A percentile compares a stretch with the other conserved stretches of the same genome.
phyloP scores from a whole-genome alignment of 2,888 invertebrate species.

The Vanessa cardui region DNA sequence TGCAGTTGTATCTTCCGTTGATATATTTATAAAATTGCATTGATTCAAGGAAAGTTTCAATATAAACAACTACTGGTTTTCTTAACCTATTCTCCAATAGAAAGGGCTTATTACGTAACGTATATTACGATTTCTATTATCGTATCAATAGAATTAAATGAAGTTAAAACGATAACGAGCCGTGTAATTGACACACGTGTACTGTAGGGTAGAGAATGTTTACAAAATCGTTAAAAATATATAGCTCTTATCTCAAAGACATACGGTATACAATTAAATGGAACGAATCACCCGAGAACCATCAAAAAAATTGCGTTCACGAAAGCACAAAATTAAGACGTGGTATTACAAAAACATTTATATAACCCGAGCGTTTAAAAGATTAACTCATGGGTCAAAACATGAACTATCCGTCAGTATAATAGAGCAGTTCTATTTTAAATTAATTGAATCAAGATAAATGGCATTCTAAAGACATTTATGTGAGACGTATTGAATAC shows the following conservation, averaged over 20 bases:
- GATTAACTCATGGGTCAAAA: slow-evolving; percentile 5
- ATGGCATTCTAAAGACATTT: not conserved
- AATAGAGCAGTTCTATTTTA: not conserved
- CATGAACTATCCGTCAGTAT: not conserved
- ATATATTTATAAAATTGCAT: slow-evolving; percentile 25
- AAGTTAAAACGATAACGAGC: slow-evolving; percentile 45
- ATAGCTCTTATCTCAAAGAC: slow-evolving; percentile 4
- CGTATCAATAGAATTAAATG: slow-evolving; percentile 44
- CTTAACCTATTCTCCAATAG: slow-evolving; percentile 34
- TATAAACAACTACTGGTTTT: slow-evolving; percentile 31
- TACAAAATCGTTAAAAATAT: not conserved
- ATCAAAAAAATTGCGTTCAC: not conserved
- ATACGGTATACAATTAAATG: slow-evolving; percentile 23
- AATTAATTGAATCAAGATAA: not conserved
- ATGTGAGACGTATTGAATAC: not conserved
- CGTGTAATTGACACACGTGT: slow-evolving; percentile 40
- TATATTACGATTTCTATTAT: slow-evolving; percentile 44
- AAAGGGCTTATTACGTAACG: slow-evolving; percentile 49
- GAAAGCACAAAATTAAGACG: slow-evolving; percentile 1
- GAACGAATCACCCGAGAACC: not conserved
- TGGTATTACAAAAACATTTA: not conserved
- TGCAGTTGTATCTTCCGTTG: slow-evolving; percentile 2
- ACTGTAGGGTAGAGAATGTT: not conserved
- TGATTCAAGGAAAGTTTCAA: slow-evolving; percentile 28
- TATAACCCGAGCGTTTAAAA: slow-evolving; percentile 3